phyloP scores from a whole-genome alignment of 2,113 vertebrate species.

The Myanophis thanlyinensis region DNA sequence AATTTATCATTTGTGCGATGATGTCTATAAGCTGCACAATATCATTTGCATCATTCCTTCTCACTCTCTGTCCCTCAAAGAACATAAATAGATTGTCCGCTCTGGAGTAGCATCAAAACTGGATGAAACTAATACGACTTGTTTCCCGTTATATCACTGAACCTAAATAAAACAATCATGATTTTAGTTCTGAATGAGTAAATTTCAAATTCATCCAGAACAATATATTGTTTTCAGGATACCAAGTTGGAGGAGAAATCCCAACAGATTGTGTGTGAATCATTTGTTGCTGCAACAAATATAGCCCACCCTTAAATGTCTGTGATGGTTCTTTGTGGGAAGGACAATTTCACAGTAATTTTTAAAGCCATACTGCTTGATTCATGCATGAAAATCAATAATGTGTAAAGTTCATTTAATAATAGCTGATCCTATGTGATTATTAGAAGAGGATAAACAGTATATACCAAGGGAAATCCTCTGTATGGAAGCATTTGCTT shows the following conservation, averaged over 20 bases:
- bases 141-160: neutral
- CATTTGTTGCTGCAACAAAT: neutral
- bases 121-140: neutral
- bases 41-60: neutral
- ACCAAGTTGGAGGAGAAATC: neutral
- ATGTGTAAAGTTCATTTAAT: conserved; percentile 25
- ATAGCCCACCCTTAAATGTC: neutral
- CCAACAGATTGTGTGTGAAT: neutral
- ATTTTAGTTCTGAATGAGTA: neutral
- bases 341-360: neutral
- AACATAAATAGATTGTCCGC: neutral
- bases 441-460: neutral
- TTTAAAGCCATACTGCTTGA: conserved; percentile 8
- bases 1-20: neutral
- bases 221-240: neutral
- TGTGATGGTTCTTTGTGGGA: neutral
- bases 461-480: neutral
- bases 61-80: neutral
- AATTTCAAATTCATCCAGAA: neutral
- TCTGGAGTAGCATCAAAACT: neutral
- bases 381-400: conserved; percentile 20
- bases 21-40: neutral
- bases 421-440: conserved; percentile 18
- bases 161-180: neutral
- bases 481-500: neutral